These are phyloP conservation scores for Onchidella celtica DNA, from an alignment of 2,888 invertebrate species.

Conservation along the genomic window DNA sequence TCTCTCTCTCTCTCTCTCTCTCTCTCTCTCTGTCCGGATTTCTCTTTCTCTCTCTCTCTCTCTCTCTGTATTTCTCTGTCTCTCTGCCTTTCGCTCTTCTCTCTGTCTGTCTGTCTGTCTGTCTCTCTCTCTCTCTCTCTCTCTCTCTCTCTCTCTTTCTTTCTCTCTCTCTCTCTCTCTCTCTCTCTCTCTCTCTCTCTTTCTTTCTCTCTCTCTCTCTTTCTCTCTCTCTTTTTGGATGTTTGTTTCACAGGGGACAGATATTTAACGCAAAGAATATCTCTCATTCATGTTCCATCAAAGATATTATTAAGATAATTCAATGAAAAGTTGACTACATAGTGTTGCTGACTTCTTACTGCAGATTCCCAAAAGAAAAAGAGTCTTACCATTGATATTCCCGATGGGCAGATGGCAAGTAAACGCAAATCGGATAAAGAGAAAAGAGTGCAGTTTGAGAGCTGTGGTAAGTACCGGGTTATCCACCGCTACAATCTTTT, in stretches of 20 bases:
- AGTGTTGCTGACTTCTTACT: too few species aligned
- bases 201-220: background rate
- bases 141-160: background rate
- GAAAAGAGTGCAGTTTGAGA: slow-evolving; percentile 83
- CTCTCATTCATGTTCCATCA: too few species aligned
- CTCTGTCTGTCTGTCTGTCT: background rate
- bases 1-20: background rate
- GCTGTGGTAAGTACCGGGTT: slow-evolving; percentile 90
- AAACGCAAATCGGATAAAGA: slow-evolving; percentile 66
- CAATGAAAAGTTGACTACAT: too few species aligned
- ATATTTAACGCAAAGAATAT: too few species aligned
- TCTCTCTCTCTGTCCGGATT: too few species aligned
- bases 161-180: slow-evolving; percentile 4
- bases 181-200: background rate
- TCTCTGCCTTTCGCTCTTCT: too few species aligned
- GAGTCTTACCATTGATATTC: slow-evolving; percentile 32
- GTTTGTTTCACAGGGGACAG: too few species aligned
- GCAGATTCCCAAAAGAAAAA: slow-evolving; percentile 44
- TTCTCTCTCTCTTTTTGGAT: too few species aligned
- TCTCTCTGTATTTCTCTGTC: too few species aligned
- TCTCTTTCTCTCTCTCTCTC: too few species aligned
- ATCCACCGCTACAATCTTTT: too few species aligned
- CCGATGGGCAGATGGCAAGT: slow-evolving; percentile 53
- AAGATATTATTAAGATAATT: too few species aligned
- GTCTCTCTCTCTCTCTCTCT: background rate